Base-by-base conservation (phyloP, 2,113 vertebrate species). In the Corythornis vintsioides region DNA sequence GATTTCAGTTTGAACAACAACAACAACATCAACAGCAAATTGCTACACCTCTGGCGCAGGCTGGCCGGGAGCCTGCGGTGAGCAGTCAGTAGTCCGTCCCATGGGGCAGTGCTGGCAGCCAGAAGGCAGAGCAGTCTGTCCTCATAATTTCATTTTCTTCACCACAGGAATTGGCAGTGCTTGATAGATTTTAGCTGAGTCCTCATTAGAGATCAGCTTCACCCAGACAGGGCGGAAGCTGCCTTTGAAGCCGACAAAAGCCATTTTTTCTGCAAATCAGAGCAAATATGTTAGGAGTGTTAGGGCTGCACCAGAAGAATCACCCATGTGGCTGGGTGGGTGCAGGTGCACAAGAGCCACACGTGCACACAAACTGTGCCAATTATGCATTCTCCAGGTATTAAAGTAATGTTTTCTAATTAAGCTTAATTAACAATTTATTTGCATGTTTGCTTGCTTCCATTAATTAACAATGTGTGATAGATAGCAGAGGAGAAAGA, bases 71-170 rank as follows among this genome's bases (percentile, higher is more conserved):
- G 96, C 89, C 88, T 60, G 83, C n/a, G 35, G 69, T 28, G 52
- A 76, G 83, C 84, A 72, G 82, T 95, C 96, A 91, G 96, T 88
- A 91, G 89, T 95, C 95, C 63, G 4, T 85, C 79, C 22, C 73
- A 22, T 1, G 25, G 65, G 89, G 74, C 79, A 78, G 85, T 57
- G 94, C 90, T 74, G 78, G 77, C 26, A 69, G 94, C 69, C 91
- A 83, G 83, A 88, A 88, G 91, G 89, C 81, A 55, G 71, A 61
- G 71, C 31, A 48, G 42, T 13, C 63, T 42, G 45, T 84, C 55
- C 96, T 99, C 98, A 99, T 95, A 99, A 96, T 94, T 97, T 98
- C 97, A 97, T 98, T 96, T 98, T 98, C 95, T 96, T 98, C 93
- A 98, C 93, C 90, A 99, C 98, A 24, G 98, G 98, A 70, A 99